These are phyloP conservation scores for Thymelicus lineola DNA, from an alignment of 2,888 invertebrate species.

Conservation along the genomic window DNA sequence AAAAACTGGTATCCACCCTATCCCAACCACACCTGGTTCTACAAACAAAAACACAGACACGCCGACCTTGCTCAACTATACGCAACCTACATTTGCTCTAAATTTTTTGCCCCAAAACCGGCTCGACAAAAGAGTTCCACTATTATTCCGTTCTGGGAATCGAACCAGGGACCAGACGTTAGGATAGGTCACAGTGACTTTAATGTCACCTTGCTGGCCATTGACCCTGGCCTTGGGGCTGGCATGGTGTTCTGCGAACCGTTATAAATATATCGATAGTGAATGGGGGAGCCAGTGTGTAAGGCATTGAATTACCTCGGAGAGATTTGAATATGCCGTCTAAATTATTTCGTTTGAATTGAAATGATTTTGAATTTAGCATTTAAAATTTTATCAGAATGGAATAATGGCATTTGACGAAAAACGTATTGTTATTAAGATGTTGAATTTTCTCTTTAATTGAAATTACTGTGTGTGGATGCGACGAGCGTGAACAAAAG, in stretches of 20 bases:
- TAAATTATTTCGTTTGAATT: not conserved
- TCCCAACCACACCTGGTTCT: constrained; percentile 19
- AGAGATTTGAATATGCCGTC: not conserved
- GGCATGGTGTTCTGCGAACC: constrained; percentile 42
- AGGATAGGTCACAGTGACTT: constrained; percentile 76
- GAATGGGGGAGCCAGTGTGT: constrained; percentile 11
- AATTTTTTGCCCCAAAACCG: constrained; percentile 48
- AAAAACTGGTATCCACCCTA: constrained; percentile 26
- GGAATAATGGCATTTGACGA: no score
- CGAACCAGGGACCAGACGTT: constrained; percentile 55
- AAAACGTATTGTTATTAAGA: no score
- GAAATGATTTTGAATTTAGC: constrained; percentile 4
- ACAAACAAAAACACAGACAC: constrained; percentile 20
- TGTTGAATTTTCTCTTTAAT: no score
- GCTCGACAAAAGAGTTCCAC: constrained; percentile 52
- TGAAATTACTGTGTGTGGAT: no score
- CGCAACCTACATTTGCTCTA: constrained; percentile 48
- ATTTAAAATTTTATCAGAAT: not conserved
- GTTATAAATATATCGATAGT: constrained; percentile 39
- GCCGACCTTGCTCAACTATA: constrained; percentile 33
- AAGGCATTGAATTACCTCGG: constrained; percentile 21
- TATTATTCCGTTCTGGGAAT: constrained; percentile 69
- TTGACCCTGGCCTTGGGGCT: constrained; percentile 57
- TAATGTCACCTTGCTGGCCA: constrained; percentile 72
- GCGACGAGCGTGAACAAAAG: no score